Percentiles rank a stretch among this genome's conserved stretches.
Conservation (phyloP, 53 echinoderm and acorn worm species). For the Pentamera pediparva region DNA sequence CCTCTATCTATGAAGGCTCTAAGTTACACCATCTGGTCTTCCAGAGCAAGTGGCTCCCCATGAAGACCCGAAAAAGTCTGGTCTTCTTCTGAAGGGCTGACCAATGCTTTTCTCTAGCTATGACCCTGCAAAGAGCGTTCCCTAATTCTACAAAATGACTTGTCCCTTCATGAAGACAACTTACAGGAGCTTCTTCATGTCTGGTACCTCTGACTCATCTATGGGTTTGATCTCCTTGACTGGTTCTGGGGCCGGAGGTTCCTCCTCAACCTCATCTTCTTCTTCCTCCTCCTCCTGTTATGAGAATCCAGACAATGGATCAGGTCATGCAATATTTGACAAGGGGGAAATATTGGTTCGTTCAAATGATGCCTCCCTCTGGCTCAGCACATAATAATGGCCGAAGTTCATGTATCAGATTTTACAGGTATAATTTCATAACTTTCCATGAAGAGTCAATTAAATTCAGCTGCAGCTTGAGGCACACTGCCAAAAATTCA, state of each 20-base stretch:
- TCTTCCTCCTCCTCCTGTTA: neutral
- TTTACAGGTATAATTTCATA: neutral
- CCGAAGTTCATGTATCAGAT: neutral
- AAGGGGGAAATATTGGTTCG: no score
- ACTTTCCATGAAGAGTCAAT: neutral
- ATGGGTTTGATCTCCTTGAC: conserved; percentile 17
- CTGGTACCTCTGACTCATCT: neutral
- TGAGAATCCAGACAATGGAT: neutral
- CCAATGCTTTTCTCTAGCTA: neutral
- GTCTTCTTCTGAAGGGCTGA: no score
- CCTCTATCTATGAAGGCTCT: no score
- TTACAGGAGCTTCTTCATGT: conserved; percentile 29
- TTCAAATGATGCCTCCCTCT: neutral
- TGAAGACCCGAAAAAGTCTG: no score
- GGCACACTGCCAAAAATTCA: no score
- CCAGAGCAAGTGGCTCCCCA: no score
- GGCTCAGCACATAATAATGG: neutral
- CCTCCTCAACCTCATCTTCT: conserved; percentile 31
- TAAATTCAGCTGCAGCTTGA: neutral
- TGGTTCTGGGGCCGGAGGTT: conserved; percentile 17
- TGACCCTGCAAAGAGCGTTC: neutral
- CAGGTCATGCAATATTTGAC: no score
- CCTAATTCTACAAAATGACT: no score
- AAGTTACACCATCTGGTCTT: no score
- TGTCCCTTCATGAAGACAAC: neutral